These are phyloP conservation scores for Diarsia mendica DNA, from an alignment of 2,888 invertebrate species.

Conservation along the genomic window DNA sequence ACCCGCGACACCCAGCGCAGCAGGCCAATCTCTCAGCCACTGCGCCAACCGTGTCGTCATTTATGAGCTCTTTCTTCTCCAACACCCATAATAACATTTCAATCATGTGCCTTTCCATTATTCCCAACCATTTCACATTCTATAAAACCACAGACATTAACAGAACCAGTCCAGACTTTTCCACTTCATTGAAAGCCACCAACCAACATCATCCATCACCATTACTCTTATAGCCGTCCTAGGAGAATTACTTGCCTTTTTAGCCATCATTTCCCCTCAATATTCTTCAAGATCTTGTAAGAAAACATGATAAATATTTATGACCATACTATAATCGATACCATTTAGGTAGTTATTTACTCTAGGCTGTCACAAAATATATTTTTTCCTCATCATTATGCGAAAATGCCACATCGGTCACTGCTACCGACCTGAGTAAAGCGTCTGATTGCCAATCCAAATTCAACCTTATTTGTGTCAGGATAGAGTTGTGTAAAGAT, in stretches of 20 bases:
- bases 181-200: background rate
- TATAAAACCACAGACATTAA: background rate
- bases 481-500: background rate
- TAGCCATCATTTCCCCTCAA: background rate
- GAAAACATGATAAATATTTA: slow-evolving; percentile 16
- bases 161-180: too few species aligned
- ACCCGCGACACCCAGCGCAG: too few species aligned
- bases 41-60: too few species aligned
- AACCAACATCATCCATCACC: background rate
- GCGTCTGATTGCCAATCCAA: slow-evolving; percentile 26
- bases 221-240: background rate
- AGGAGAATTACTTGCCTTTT: background rate
- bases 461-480: slow-evolving; percentile 19
- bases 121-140: background rate
- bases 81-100: background rate
- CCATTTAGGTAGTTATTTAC: slow-evolving; percentile 11
- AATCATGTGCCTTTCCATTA: background rate
- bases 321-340: slow-evolving; percentile 5
- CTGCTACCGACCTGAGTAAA: slow-evolving; percentile 43
- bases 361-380: slow-evolving; percentile 33
- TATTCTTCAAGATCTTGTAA: background rate
- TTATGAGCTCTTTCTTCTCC: too few species aligned
- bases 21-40: too few species aligned
- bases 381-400: slow-evolving; percentile 55
- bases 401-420: slow-evolving; percentile 67